A percentile compares a stretch with the other conserved stretches of the same genome.
These are phyloP conservation scores for Chaetoderma sp. DNA, from an alignment of 2,888 invertebrate species.

Conservation along the genomic window DNA sequence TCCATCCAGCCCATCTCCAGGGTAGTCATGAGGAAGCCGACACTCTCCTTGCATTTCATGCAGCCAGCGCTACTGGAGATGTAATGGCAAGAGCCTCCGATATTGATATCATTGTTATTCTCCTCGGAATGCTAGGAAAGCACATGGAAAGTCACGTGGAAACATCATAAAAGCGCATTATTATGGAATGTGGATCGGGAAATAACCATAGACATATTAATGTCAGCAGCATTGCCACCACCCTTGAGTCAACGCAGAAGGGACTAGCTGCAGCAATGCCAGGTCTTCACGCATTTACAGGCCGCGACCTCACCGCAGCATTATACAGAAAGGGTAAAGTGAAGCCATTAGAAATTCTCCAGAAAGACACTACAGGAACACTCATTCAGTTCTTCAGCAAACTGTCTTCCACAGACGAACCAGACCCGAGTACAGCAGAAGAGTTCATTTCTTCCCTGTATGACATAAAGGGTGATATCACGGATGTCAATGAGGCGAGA, in stretches of 20 bases:
- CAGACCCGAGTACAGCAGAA: conserved; percentile 8
- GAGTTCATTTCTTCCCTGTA: conserved; percentile 13
- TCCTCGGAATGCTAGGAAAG: too few relatives aligned
- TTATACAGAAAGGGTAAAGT: conserved; percentile 16
- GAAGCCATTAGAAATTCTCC: not conserved
- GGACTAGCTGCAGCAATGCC: conserved; percentile 6
- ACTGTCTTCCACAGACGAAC: not conserved
- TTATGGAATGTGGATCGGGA: conserved; percentile 11
- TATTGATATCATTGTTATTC: too few relatives aligned
- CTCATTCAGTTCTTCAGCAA: conserved; percentile 3
- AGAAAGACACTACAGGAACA: conserved; percentile 2
- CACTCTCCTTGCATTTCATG: too few relatives aligned
- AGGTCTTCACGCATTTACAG: conserved; percentile 16
- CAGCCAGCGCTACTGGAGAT: too few relatives aligned
- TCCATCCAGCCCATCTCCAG: too few relatives aligned
- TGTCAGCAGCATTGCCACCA: not conserved
- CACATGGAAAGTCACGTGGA: too few relatives aligned
- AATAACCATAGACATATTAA: conserved; percentile 5
- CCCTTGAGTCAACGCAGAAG: not conserved
- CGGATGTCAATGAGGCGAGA: conserved; percentile 7
- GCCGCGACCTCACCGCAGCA: conserved; percentile 5
- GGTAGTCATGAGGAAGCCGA: too few relatives aligned
- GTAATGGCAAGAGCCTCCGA: too few relatives aligned
- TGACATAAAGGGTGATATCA: conserved; percentile 1
- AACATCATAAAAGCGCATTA: too few relatives aligned